Percentiles rank a stretch among this genome's conserved stretches.
phyloP scores from a whole-genome alignment of 1,140 invertebrate species.

The Bombus impatiens region DNA sequence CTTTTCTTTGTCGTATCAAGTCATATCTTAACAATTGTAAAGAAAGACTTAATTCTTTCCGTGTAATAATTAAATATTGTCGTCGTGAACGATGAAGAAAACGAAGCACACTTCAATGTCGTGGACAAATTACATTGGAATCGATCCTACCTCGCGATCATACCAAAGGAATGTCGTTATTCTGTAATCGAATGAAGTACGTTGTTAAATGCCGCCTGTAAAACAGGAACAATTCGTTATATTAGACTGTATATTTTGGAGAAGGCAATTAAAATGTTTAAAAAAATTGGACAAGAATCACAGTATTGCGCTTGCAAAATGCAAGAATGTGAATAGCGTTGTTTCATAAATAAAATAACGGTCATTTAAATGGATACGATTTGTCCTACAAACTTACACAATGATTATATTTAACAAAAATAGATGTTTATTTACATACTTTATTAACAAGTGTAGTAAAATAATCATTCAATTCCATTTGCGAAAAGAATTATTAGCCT shows the following conservation, averaged over 20 bases:
- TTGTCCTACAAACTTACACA: neutral
- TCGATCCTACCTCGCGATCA: conserved; percentile 61
- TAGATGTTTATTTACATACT: conserved; percentile 1
- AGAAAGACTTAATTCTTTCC: neutral
- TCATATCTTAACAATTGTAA: conserved; percentile 9
- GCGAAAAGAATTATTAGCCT: neutral
- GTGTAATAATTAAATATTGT: conserved; percentile 5
- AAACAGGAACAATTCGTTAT: conserved; percentile 5
- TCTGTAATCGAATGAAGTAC: conserved; percentile 22
- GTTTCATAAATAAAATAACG: neutral
- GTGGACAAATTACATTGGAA: conserved; percentile 34
- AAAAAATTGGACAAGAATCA: neutral
- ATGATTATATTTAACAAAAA: neutral
- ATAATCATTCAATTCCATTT: neutral
- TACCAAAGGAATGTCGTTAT: conserved; percentile 61
- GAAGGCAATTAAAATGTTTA: conserved; percentile 16
- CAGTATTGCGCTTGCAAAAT: neutral
- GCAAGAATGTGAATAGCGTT: conserved; percentile 5
- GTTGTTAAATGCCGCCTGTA: conserved; percentile 28
- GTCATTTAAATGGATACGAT: conserved; percentile 1
- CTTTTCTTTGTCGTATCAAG: conserved; percentile 24
- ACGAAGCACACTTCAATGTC: conserved; percentile 18
- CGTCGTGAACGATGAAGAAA: neutral
- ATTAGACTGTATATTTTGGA: neutral
- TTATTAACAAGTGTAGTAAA: neutral